Base-by-base conservation (phyloP, 1,140 invertebrate genomes). In the Battus philenor region DNA sequence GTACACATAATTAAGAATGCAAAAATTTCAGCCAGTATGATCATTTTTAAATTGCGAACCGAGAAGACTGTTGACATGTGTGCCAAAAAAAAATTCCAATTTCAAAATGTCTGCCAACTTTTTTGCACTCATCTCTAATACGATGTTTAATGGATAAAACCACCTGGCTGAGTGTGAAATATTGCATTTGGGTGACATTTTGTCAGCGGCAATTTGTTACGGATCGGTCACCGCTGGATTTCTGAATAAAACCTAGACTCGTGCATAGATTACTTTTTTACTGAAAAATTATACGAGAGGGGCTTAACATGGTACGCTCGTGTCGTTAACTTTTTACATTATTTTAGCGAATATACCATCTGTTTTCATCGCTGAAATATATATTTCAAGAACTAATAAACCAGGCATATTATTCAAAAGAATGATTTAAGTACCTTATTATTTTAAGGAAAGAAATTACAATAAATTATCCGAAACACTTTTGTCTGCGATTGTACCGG, bases 111-210 rank as follows among this genome's bases (percentile, higher is more conserved):
- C 51, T 36, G 49, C 32, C 49, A 38, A 41, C 18, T 59, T 65
- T 63, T 69, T 59, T 54, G 50, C 43, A 43, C 57, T 68, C 59
- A 72, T 76, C 45, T 64, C 46, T 38, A 44, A 73, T 66, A 63
- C 65, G 38, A 79, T 83, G 76, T 77, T 60, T 83, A 68, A 80
- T 80, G 72, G 53, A 83, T 83, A 65, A 46, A 67, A 76, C 71
- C 79, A 83, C 70, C 76, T 83, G 79, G 79, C 68, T 68, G 60
- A 59, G 59, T 52, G 54, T 68, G 74, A 83, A 66, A 77, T 69
- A 83, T 83, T 80, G 75, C 72, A 79, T 72, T 59, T 63, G 33
- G 29, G 43, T 77, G 79, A 80, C 79, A 79, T 46, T 54, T 80
- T 83, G 79, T 65, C 79, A 79, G 64, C 16, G 55, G 64, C 55